Conservation (phyloP, 2,113 vertebrate genomes). For the Odontophorus gujanensis region DNA sequence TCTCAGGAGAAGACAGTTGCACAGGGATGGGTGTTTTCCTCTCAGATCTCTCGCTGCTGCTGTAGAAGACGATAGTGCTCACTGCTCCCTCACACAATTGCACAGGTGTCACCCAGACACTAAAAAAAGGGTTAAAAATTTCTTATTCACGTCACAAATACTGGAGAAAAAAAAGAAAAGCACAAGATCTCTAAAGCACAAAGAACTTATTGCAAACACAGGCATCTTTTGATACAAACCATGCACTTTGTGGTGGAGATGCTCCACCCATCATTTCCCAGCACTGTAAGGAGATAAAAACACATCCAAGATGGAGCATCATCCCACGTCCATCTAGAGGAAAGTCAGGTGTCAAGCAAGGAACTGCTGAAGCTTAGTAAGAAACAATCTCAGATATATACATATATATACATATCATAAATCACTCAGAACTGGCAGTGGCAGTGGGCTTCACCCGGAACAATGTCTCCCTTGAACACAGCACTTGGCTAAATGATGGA, state of each 20-base stretch:
- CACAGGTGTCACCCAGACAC: no score
- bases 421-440: neutral
- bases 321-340: neutral
- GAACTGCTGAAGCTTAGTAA: neutral
- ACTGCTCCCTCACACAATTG: neutral
- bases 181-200: neutral
- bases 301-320: neutral
- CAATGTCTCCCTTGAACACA: neutral
- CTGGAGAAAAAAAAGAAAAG: neutral
- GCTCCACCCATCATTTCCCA: neutral
- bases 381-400: neutral
- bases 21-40: neutral
- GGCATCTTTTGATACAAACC: neutral
- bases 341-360: neutral
- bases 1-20: neutral
- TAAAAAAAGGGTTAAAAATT: neutral
- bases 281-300: neutral
- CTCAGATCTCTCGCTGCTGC: neutral
- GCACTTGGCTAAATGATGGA: neutral
- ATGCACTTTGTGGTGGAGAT: neutral
- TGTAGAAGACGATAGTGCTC: neutral
- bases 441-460: neutral
- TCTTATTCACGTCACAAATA: neutral
- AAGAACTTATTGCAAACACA: neutral
- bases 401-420: neutral